Percentiles rank a stretch among this genome's conserved stretches.
Conservation (phyloP, 2,113 vertebrate genomes). For the Passer domesticus region DNA sequence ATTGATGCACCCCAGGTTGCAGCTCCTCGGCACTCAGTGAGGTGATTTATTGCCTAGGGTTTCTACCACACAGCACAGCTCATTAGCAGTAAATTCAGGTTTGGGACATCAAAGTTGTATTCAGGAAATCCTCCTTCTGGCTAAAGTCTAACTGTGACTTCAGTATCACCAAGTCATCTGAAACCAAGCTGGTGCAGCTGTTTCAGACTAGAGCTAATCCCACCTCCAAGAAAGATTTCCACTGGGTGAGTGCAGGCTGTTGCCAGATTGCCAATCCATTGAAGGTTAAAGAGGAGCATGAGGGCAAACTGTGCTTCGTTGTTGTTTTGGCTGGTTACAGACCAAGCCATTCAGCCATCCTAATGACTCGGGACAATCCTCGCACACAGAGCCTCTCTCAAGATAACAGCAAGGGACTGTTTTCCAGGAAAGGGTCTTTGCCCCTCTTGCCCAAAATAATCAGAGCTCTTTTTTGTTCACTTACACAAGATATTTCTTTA, state of each 20-base stretch:
- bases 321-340: neutral
- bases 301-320: neutral
- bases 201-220: neutral
- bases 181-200: neutral
- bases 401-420: neutral
- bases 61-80: neutral
- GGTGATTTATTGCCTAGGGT: neutral
- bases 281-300: neutral
- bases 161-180: neutral
- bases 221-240: neutral
- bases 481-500: neutral
- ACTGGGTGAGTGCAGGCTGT: neutral
- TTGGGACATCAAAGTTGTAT: neutral
- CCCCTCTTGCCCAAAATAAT: neutral
- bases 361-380: neutral
- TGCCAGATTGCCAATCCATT: neutral
- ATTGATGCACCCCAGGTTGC: accelerated
- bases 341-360: neutral
- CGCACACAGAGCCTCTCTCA: neutral
- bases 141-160: neutral
- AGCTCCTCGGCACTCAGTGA: neutral
- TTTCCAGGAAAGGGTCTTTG: neutral
- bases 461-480: neutral
- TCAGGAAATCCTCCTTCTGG: neutral
- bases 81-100: neutral